phyloP scores from a whole-genome alignment of 2,888 invertebrate species.

The Spilarctia lutea region DNA sequence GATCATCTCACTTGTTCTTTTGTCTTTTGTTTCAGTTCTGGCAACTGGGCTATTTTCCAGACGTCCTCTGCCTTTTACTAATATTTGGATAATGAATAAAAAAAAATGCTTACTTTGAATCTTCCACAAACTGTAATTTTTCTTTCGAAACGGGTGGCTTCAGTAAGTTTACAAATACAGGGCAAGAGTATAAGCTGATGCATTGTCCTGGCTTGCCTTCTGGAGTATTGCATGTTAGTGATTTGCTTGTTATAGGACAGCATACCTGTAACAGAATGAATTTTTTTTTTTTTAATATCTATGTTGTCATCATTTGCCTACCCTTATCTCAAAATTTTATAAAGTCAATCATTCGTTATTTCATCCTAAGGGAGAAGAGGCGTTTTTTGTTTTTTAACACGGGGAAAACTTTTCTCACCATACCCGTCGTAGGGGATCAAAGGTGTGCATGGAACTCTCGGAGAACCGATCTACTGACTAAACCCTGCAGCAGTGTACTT shows the following conservation, averaged over 20 bases:
- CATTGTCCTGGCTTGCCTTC: conserved; percentile 63
- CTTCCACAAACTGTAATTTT: conserved; percentile 55
- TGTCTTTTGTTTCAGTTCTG: too few relatives aligned
- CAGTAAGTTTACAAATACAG: conserved; percentile 52
- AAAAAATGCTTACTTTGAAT: conserved; percentile 59
- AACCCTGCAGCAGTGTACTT: too few relatives aligned
- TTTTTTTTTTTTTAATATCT: too few relatives aligned
- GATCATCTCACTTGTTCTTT: too few relatives aligned
- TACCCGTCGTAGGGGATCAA: too few relatives aligned
- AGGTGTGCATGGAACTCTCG: too few relatives aligned
- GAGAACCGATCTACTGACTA: too few relatives aligned
- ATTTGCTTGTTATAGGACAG: conserved; percentile 24
- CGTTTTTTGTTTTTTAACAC: too few relatives aligned
- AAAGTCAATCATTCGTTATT: background rate
- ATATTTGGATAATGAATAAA: background rate
- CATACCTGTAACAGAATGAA: conserved; percentile 38
- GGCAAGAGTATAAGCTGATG: conserved; percentile 57
- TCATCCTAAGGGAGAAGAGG: too few relatives aligned
- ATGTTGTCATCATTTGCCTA: background rate
- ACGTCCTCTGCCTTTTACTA: background rate
- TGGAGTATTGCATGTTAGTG: conserved; percentile 58
- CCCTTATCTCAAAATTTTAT: background rate
- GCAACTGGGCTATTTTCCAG: too few relatives aligned
- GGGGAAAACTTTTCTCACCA: too few relatives aligned
- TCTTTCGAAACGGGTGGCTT: conserved; percentile 49